Base-by-base conservation (phyloP, 2,888 invertebrate species). In the Sphaerophoria taeniata region DNA sequence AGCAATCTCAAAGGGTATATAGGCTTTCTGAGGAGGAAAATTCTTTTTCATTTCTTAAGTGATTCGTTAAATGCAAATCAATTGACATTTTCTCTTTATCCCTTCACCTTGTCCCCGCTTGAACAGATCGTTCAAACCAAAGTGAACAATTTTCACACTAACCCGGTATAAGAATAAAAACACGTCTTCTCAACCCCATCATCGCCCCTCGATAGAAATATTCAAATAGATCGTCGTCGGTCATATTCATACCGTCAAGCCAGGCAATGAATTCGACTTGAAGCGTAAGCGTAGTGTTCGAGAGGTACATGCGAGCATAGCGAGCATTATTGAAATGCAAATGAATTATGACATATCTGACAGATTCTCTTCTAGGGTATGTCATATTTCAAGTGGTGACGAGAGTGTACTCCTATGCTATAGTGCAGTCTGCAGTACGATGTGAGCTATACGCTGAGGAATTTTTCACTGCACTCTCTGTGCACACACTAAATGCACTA, bases 31-130 rank as follows among this genome's bases (percentile, higher is more conserved):
- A 60, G 60, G 0, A 43, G 39, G 24, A 43, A 73, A 72, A 85
- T 85, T 76, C 76, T 73, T 81, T 81, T 73, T 80, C 76, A 85
- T 77, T 76, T 69, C 73, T 85, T 85, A 85, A 85, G 85, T 85
- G 85, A 85, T 85, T 81, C 81, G 85, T 85, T 85, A 85, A 85
- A 85, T 81, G 85, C 85, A 85, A 85, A 85, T 85, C 85, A 85
- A 85, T 85, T 81, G 84, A 80, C 84, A 84, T 84, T 81, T 85
- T 69, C 39, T 51, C 33, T 47, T 33, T 33, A 61, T 61, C 61
- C 16, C n/a, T 4, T 4, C n/a, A 6, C 14, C 43, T 9, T 31
- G 24, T 1, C 14, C 53, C 49, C 53, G 36, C n/a, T 39, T 2
- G 36, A 51, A 0, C 36, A 51, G 47, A 51, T 51, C 39, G 51